Base-by-base conservation (phyloP, 2,888 invertebrate species). In the Carabus problematicus region DNA sequence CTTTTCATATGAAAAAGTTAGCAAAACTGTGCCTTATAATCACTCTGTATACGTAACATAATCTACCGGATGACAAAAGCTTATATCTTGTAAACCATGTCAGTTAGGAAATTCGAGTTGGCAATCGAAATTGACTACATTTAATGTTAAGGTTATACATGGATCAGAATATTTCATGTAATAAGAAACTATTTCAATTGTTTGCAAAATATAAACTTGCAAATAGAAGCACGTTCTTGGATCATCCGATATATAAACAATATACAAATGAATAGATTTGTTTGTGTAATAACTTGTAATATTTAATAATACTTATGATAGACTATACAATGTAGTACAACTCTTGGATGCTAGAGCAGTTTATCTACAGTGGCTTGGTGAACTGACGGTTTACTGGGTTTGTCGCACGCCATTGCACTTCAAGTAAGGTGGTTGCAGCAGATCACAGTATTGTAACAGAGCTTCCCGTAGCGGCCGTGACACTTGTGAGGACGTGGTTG, bases 401-500 rank as follows among this genome's bases (percentile, higher is more conserved):
- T 61, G 69, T 45, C 62, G 39, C n/a, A 69, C 69, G 16, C 69
- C 69, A 47, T 69, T 69, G 47, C 43, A 47, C 45, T 69, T 69
- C 29, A 41, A 76, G 55, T 74, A 73, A 7, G 93, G 89, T 74
- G 92, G 86, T 77, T 88, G 86, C 75, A 95, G 84, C 74, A 95
- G 86, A 81, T 93, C 92, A 72, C 90, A 89, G 85, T 93, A 97
- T 83, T 96, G 94, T 76, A 94, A 87, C 72, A 97, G 86, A 12
- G 95, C 95, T 79, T 94, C 95, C 45, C 91, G 85, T 63, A 94
- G 83, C 11, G 94, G 91, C 72, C 89, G 86, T 56, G 92, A 92
- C 11, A 94, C 92, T 82, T 92, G 92, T 8, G 89, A 86, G 3
- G 92, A 92, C 63, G 91, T 88, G 11, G 92, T 92, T 61, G 92